These are phyloP conservation scores for Nasua narica DNA, from an alignment of 2,797 vertebrate species.

Conservation along the genomic window DNA sequence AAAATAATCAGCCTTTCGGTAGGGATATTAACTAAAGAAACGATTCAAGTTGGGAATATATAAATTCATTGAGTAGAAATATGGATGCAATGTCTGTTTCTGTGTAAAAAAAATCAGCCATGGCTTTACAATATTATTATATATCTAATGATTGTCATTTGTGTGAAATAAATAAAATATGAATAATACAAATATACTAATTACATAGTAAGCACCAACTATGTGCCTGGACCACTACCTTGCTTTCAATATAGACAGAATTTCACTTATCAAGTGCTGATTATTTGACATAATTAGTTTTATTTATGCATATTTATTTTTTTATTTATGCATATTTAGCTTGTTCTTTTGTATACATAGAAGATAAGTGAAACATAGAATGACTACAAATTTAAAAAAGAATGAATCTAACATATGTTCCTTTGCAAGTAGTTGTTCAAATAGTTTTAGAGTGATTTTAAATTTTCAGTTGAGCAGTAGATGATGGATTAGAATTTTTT, in stretches of 20 bases:
- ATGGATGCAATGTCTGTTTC: neutral
- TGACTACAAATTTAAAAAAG: neutral
- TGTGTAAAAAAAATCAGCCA: neutral
- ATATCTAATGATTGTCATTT: neutral
- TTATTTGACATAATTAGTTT: neutral
- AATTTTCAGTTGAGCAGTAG: neutral
- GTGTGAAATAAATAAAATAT: neutral
- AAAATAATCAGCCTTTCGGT: neutral
- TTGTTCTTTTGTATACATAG: neutral
- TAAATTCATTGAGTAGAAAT: neutral
- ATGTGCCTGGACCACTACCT: neutral
- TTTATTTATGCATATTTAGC: neutral
- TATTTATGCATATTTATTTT: neutral
- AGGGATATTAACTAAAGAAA: neutral
- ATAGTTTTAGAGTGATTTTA: neutral
- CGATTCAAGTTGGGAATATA: neutral
- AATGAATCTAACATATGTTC: neutral
- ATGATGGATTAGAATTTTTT: neutral
- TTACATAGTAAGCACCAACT: neutral
- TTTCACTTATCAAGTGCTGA: neutral
- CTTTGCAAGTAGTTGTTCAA: neutral
- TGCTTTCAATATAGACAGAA: neutral
- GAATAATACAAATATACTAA: neutral
- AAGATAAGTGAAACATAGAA: neutral
- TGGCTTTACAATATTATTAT: neutral